These are phyloP conservation scores for Takifugu flavidus DNA, from an alignment of 2,113 vertebrate species.

Conservation along the genomic window DNA sequence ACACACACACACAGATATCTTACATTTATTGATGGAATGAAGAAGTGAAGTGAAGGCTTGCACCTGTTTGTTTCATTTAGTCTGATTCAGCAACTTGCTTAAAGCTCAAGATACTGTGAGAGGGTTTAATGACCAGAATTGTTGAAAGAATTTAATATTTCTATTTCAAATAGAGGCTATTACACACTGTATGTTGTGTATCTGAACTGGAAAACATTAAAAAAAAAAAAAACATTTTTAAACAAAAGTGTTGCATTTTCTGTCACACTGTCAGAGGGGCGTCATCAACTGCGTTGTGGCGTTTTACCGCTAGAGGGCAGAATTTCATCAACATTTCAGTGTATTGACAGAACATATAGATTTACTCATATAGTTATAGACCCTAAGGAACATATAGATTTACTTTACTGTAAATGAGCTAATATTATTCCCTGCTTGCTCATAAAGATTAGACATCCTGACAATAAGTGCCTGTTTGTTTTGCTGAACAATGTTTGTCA, in stretches of 20 bases:
- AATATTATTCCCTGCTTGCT: too few relatives aligned
- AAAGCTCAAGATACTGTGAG: constrained; percentile 67
- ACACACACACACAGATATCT: constrained; percentile 54
- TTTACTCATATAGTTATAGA: too few relatives aligned
- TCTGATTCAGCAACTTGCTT: constrained; percentile 71
- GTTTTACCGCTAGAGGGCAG: constrained; percentile 6
- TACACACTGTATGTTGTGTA: constrained; percentile 84
- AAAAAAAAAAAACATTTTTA: constrained; percentile 69
- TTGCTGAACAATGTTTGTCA: too few relatives aligned
- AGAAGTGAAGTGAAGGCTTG: constrained; percentile 65
- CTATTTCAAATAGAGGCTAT: constrained; percentile 82
- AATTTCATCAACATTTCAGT: too few relatives aligned
- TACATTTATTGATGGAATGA: constrained; percentile 55
- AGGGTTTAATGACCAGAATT: constrained; percentile 63
- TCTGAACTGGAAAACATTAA: constrained; percentile 80
- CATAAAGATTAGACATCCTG: too few relatives aligned
- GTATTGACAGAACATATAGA: too few relatives aligned
- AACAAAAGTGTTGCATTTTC: constrained; percentile 57
- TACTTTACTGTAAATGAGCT: too few relatives aligned
- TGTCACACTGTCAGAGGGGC: not conserved
- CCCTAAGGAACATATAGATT: too few relatives aligned
- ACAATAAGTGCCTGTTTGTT: too few relatives aligned
- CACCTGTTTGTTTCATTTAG: constrained; percentile 78
- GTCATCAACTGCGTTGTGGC: not conserved
- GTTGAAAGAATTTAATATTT: constrained; percentile 75